These are phyloP conservation scores for Lepidostoma basale DNA, from an alignment of 1,140 invertebrate species.

Conservation along the genomic window DNA sequence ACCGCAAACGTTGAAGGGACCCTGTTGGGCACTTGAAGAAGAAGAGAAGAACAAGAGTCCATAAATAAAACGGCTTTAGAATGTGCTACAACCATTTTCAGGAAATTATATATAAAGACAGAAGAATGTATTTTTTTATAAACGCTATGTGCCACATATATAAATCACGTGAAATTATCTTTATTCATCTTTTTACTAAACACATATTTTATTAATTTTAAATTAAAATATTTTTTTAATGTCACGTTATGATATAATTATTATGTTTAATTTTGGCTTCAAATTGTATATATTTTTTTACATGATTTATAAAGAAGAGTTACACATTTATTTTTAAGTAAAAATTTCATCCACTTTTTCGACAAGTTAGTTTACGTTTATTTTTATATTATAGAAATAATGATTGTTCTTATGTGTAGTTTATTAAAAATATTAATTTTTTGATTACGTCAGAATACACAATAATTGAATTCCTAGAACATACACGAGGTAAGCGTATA, in stretches of 20 bases:
- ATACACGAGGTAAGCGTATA: slow-evolving; percentile 27
- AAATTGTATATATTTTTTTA: neutral
- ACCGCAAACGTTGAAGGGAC: too few species aligned
- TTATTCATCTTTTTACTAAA: too few species aligned
- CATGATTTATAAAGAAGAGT: neutral
- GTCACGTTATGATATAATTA: neutral
- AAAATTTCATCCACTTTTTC: neutral
- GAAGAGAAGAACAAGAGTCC: too few species aligned
- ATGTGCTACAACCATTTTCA: too few species aligned
- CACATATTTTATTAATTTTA: too few species aligned
- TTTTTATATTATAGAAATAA: slow-evolving; percentile 18
- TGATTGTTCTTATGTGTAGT: slow-evolving; percentile 33
- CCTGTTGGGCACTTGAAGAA: too few species aligned
- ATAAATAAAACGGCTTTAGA: too few species aligned
- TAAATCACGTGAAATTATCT: too few species aligned
- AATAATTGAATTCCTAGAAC: slow-evolving; percentile 23
- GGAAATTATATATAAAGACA: too few species aligned
- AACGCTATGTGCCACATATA: too few species aligned
- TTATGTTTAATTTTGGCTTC: neutral
- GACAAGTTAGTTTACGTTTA: neutral
- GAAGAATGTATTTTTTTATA: too few species aligned
- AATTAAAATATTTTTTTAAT: neutral
- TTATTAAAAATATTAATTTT: slow-evolving; percentile 38
- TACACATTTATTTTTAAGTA: neutral
- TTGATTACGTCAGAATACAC: slow-evolving; percentile 23